Evolutionary conservation across 2,797 vertebrate species (phyloP).

Genomic region (Scleropages formosus): DNA sequence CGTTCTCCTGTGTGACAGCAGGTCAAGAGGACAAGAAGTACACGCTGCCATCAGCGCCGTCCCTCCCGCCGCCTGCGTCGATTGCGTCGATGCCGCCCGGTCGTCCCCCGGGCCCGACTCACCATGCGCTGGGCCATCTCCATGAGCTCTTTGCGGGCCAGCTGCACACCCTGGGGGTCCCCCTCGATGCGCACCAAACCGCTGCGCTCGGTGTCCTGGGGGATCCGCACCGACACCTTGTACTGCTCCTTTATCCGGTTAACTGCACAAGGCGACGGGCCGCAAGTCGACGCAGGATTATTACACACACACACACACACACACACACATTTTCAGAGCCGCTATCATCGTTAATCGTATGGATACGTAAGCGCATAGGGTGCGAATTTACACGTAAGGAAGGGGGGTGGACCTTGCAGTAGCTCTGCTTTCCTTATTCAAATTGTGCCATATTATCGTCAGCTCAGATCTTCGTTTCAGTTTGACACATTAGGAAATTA

Average conservation of each 20-base stretch:
- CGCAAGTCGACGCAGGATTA: no score
- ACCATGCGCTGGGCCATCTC: slow-evolving; percentile 80
- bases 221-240: slow-evolving; percentile 76
- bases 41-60: neutral
- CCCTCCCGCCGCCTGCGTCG: neutral
- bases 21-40: neutral
- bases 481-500: no score
- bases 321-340: no score
- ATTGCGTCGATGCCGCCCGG: no score
- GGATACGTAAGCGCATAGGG: no score
- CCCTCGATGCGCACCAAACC: slow-evolving; percentile 77
- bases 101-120: slow-evolving; percentile 36
- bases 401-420: neutral
- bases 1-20: slow-evolving; percentile 64
- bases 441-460: neutral
- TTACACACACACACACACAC: no score
- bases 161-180: slow-evolving; percentile 75
- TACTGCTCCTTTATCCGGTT: slow-evolving; percentile 81
- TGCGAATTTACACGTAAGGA: neutral
- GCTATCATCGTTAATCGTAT: no score
- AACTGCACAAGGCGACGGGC: slow-evolving; percentile 56
- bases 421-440: neutral
- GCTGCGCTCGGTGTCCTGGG: slow-evolving; percentile 73
- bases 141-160: slow-evolving; percentile 73
- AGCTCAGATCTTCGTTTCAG: neutral